A percentile compares a stretch with the other conserved stretches of the same genome.
phyloP scores from a whole-genome alignment of 2,113 vertebrate genomes.

The Zosterops japonicus region DNA sequence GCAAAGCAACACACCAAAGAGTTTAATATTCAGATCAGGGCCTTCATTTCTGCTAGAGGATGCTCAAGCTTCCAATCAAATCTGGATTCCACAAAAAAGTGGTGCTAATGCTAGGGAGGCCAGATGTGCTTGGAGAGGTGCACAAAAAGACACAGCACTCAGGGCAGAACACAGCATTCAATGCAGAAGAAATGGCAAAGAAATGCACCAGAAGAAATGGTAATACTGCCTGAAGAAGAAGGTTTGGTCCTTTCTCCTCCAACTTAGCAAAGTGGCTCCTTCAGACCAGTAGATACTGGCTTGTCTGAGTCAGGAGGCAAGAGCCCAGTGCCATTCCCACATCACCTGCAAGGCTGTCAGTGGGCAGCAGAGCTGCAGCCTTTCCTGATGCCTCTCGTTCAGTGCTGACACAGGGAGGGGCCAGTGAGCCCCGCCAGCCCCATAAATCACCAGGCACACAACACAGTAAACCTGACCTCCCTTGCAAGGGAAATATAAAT shows the following conservation, averaged over 20 bases:
- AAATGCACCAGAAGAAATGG: not conserved
- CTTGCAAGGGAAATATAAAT: constrained; percentile 35
- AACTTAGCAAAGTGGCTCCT: not conserved
- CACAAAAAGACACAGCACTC: not conserved
- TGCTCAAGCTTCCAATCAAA: not conserved
- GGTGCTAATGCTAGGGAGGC: not conserved
- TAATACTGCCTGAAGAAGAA: not conserved
- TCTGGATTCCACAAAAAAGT: not conserved
- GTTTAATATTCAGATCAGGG: not conserved
- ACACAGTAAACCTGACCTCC: not conserved
- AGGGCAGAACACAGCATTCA: not conserved
- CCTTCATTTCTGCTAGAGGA: not conserved
- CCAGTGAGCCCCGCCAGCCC: rapidly evolving
- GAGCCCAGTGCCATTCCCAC: not conserved
- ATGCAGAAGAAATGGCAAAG: not conserved
- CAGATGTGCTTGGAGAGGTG: not conserved
- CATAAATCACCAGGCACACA: constrained; percentile 18
- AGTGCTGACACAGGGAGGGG: not conserved
- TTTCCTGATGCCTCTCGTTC: not conserved
- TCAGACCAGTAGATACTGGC: not conserved
- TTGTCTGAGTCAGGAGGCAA: not conserved
- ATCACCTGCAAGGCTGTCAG: not conserved
- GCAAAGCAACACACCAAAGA: not conserved
- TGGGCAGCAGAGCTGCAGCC: not conserved
- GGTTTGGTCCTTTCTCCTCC: not conserved